Base-by-base conservation (phyloP, 2,797 vertebrate species). In the Microctenopoma steveboyesi region DNA sequence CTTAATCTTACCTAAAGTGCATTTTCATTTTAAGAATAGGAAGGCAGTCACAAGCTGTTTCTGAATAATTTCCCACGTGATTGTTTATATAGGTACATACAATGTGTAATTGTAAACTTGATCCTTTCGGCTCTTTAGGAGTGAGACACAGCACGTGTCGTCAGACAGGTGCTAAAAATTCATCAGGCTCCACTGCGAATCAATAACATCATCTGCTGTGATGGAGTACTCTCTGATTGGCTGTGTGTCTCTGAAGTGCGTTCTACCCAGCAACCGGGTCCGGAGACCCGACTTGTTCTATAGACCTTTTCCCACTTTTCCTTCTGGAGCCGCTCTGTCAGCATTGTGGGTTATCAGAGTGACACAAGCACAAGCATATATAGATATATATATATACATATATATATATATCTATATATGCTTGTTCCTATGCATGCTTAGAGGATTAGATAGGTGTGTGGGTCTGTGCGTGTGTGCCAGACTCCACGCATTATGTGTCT, bases 191-290 rank as follows among this genome's bases (percentile, higher is more conserved):
- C 37, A 8, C 73, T 28, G 45, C 47, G 51, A 69, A 76, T 90
- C 91, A 91, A 91, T 91, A 76, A 81, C 60, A 66, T 59, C 58
- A 74, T 82, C 62, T 78, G 68, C 77, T 82, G 64, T 84, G 64
- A 66, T 25, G 11, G 68, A 77, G 71, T 69, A 40, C 1, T 14
- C 70, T 75, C 76, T 78, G 71, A 91, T 92, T 92, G 91, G 91
- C 13, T 40, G 50, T 52, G 65, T 82, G 74, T 84, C 82, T 91
- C 63, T 78, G 58, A 79, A 69, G 77, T 52, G 57, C 60, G 80
- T 83, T 91, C 88, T 91, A 89, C 92, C 91, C 88, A 80, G 92
- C 89, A 92, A 93, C 92, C 43, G 61, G 81, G 75, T 86, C 81
- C 76, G 72, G 67, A 46, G 84, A 82, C 79, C 85, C 83, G 88